A percentile compares a stretch with the other conserved stretches of the same genome.
Conservation (phyloP, 2,797 vertebrate genomes). For the Dendrocincla tyrannina region DNA sequence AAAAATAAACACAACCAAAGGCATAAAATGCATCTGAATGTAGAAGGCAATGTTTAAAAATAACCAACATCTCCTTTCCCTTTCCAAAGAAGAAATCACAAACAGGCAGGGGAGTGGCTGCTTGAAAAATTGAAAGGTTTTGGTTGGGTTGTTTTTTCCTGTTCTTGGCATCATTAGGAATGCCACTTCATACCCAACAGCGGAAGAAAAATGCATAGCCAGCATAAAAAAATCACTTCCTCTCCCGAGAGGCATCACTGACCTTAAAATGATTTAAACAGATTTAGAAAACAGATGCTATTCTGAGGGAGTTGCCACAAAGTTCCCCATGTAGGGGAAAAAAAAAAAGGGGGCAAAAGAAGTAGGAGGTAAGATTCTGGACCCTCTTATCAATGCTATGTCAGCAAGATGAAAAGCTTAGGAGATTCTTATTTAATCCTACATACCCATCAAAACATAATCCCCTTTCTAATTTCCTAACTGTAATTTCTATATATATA, state of each 20-base stretch:
- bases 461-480: neutral
- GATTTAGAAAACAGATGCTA: neutral
- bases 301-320: neutral
- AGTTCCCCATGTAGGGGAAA: neutral
- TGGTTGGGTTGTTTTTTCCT: rapidly evolving
- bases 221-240: neutral
- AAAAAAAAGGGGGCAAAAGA: neutral
- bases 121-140: neutral
- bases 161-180: neutral
- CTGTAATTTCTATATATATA: neutral
- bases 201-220: neutral
- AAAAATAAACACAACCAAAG: neutral
- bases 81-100: neutral
- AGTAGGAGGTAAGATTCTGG: neutral
- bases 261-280: neutral
- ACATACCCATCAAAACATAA: neutral
- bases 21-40: neutral
- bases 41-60: slow-evolving; percentile 2
- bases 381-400: neutral
- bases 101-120: neutral
- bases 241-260: neutral
- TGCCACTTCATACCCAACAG: neutral
- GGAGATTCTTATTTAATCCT: neutral
- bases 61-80: neutral
- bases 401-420: neutral